Percentiles rank a stretch among this genome's conserved stretches.
phyloP scores from a whole-genome alignment of 2,888 invertebrate species.

The Plutella xylostella region DNA sequence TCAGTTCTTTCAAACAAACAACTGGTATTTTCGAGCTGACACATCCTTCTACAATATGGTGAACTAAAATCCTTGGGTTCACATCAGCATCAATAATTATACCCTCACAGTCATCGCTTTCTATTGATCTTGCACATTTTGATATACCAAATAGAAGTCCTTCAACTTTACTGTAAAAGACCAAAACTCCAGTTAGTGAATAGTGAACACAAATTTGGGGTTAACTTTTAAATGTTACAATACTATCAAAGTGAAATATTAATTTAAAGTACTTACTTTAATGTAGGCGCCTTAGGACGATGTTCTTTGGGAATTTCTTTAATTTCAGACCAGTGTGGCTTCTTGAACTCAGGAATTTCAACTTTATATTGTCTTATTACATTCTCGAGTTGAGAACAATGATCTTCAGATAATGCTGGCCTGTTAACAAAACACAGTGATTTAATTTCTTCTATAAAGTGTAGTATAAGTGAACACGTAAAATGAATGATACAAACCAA shows the following conservation, averaged over 20 bases:
- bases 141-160: constrained; percentile 52
- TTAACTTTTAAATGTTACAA: not conserved
- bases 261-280: constrained; percentile 30
- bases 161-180: constrained; percentile 38
- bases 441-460: not conserved
- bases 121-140: constrained; percentile 34
- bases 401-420: constrained; percentile 35
- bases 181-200: not conserved
- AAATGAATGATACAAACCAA: constrained; percentile 33
- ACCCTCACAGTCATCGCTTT: constrained; percentile 35
- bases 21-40: constrained; percentile 32
- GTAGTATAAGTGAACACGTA: not conserved
- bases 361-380: constrained; percentile 33
- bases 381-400: constrained; percentile 26
- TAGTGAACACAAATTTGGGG: not conserved
- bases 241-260: not conserved
- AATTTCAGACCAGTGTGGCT: constrained; percentile 48
- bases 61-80: constrained; percentile 48
- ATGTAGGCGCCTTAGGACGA: constrained; percentile 40
- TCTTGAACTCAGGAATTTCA: constrained; percentile 37
- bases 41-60: constrained; percentile 47
- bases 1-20: constrained; percentile 45
- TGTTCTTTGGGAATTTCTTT: constrained; percentile 46
- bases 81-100: constrained; percentile 50
- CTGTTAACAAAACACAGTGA: constrained; percentile 24